Evolutionary conservation across 2,888 invertebrate species (phyloP), one percentile per base, ranked within the genome.

Genomic region (Pachliopta kotzebuea): DNA sequence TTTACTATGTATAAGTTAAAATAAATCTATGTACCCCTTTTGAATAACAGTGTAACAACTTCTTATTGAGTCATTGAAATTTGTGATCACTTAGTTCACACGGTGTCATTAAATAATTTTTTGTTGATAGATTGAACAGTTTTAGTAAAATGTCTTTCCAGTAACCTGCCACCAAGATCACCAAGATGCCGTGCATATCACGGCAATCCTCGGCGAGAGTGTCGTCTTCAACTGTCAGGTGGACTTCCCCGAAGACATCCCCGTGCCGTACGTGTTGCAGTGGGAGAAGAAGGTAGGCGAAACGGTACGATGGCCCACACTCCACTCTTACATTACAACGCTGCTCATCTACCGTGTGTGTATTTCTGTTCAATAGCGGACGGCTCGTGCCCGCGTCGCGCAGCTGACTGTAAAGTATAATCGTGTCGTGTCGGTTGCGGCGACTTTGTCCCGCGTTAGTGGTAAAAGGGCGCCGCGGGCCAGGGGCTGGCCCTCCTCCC

Each of bases 261-360:
- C 97, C 85, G 97, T 98, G 93, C 97, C 98, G 92, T 98, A 98
- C 94, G 98, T 98, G 93, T 96, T 98, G 92, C 98, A 98, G 94
- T 99, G 98, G 98, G 97, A 97, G 95, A 98, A 98, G 96, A 97
- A 98, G 96, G 97, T 97, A 96, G 96, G 96, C 96, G 96, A 96
- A 94, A 96, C 96, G 96, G 96, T 96, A 96, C 95, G 96, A 95
- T 95, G 94, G 85, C 80, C 87, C 84, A 89, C 89, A 87, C 89
- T 88, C 89, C 89, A 89, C 90, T 89, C 88, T 90, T 90, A 89
- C 90, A 86, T 86, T 90, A 90, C 90, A 87, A 88, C 86, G 88
- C 90, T 90, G 90, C 91, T 90, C 90, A 90, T 87, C 85, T 86
- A 84, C 88, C 87, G 88, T 90, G 89, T 90, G 84, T 86, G 87